These are phyloP conservation scores for Notospermus geniculatus DNA, from an alignment of 1,140 invertebrate genomes.

Conservation along the genomic window DNA sequence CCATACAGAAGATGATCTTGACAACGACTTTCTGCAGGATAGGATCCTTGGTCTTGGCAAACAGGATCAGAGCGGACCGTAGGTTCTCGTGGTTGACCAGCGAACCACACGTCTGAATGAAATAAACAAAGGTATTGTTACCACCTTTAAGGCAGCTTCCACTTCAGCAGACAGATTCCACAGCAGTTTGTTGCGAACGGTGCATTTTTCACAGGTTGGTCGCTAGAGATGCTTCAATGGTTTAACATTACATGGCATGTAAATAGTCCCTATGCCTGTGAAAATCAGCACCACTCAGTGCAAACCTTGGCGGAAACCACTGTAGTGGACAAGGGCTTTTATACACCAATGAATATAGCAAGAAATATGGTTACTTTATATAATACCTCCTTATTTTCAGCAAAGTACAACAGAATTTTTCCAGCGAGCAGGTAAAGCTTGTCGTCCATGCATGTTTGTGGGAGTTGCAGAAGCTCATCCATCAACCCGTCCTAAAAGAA, in stretches of 20 bases:
- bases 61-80: constrained; percentile 34
- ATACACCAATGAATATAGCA: no score
- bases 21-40: constrained; percentile 51
- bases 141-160: no score
- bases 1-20: constrained; percentile 44
- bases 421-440: constrained; percentile 43
- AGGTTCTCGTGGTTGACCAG: constrained; percentile 30
- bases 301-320: no score
- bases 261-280: no score
- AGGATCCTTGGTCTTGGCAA: constrained; percentile 35
- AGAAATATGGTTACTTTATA: background rate
- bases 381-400: constrained; percentile 42
- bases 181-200: no score
- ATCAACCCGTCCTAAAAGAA: constrained; percentile 39
- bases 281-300: no score
- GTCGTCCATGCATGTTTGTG: constrained; percentile 38
- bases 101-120: constrained; percentile 39
- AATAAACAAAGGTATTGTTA: background rate
- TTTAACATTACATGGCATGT: no score
- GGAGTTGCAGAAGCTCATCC: constrained; percentile 36
- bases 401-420: constrained; percentile 50
- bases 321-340: no score
- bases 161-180: no score
- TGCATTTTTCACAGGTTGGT: no score
- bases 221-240: no score